Percentiles rank a stretch among this genome's conserved stretches.
Evolutionary conservation across 2,888 invertebrate genomes (phyloP).

Genomic region (Cerceris rybyensis): DNA sequence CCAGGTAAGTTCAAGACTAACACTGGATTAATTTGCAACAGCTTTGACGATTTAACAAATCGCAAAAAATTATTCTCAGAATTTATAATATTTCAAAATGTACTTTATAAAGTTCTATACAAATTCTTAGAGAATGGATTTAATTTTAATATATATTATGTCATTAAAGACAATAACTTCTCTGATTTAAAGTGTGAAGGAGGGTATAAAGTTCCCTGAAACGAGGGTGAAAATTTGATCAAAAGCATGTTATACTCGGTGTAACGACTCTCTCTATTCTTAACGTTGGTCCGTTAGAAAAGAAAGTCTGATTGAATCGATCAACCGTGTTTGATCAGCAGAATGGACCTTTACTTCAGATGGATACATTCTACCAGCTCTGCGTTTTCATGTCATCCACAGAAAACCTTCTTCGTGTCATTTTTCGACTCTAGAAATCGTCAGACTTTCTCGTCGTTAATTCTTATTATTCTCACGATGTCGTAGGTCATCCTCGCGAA

Average conservation of each 20-base stretch:
- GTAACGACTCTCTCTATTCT: slow-evolving; percentile 2
- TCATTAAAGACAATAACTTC: background rate
- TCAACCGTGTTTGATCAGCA: slow-evolving; percentile 32
- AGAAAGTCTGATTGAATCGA: slow-evolving; percentile 33
- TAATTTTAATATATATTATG: background rate
- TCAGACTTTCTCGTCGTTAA: background rate
- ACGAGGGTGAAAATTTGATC: slow-evolving; percentile 7
- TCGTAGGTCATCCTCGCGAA: background rate
- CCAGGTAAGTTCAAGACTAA: too few relatives aligned
- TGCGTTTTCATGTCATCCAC: background rate
- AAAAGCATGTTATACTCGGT: background rate
- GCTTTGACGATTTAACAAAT: too few relatives aligned
- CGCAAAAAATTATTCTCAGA: too few relatives aligned
- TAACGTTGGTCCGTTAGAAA: slow-evolving; percentile 9
- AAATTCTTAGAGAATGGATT: too few relatives aligned
- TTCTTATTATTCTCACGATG: background rate
- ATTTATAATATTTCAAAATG: too few relatives aligned
- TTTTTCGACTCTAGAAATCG: background rate
- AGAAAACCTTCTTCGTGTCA: background rate
- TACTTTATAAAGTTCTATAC: too few relatives aligned
- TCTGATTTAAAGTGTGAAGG: background rate
- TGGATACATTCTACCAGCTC: slow-evolving; percentile 4
- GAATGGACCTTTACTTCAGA: slow-evolving; percentile 19
- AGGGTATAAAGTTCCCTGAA: background rate
- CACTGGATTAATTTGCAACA: too few relatives aligned